Percentiles rank a stretch among this genome's conserved stretches.
phyloP scores from a whole-genome alignment of 2,797 vertebrate genomes.

The Furcifer pardalis region DNA sequence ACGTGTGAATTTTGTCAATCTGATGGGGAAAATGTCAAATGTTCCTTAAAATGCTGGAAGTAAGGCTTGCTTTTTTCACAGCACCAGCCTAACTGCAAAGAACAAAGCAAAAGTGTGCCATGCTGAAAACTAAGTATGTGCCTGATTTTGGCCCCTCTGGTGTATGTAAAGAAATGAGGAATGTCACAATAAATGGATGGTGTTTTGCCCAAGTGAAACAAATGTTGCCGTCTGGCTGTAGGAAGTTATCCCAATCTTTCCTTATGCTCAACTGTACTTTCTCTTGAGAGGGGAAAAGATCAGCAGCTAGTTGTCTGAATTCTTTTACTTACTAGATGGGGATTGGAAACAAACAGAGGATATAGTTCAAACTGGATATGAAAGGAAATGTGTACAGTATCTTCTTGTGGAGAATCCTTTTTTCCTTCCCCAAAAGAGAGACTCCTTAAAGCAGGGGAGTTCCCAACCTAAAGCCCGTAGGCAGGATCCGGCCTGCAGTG shows the following conservation, averaged over 20 bases:
- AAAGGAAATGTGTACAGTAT: too few relatives aligned
- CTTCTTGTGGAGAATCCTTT: too few relatives aligned
- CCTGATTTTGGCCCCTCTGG: slow-evolving; percentile 10
- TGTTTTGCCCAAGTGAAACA: too few relatives aligned
- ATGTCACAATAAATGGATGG: slow-evolving; percentile 15
- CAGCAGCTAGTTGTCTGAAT: background rate
- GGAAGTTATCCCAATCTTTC: background rate
- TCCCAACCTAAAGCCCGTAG: too few relatives aligned
- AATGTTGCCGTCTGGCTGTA: background rate
- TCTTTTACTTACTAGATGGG: background rate
- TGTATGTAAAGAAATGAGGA: background rate
- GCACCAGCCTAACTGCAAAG: slow-evolving; percentile 22
- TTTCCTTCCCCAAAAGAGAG: too few relatives aligned
- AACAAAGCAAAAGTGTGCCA: slow-evolving; percentile 34
- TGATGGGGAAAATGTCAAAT: slow-evolving; percentile 46
- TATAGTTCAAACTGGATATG: background rate
- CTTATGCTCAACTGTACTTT: background rate
- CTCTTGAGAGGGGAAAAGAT: background rate
- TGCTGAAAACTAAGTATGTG: slow-evolving; percentile 20
- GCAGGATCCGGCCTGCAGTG: too few relatives aligned
- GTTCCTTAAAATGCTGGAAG: background rate
- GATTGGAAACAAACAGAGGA: too few relatives aligned
- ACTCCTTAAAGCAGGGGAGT: too few relatives aligned
- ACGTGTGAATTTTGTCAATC: slow-evolving; percentile 42
- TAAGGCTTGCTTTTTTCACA: slow-evolving; percentile 8